These are phyloP conservation scores for Manis crassicaudata DNA, from an alignment of 2,797 vertebrate species.

Conservation along the genomic window DNA sequence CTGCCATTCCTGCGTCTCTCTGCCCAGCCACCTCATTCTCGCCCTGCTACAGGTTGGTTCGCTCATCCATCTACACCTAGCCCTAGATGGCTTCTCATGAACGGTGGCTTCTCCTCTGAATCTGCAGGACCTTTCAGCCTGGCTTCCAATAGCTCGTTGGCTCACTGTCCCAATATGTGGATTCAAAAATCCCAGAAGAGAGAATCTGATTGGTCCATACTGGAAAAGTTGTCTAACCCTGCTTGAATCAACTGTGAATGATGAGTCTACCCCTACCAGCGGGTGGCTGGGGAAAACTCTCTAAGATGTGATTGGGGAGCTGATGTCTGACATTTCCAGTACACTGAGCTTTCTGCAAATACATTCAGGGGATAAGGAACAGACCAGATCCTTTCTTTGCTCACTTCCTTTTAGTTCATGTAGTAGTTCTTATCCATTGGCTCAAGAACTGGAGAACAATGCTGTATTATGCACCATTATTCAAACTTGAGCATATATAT, in stretches of 20 bases:
- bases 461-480: accelerated
- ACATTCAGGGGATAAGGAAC: neutral
- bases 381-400: neutral
- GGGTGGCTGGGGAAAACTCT: neutral
- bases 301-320: neutral
- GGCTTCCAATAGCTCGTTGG: neutral
- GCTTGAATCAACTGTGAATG: neutral
- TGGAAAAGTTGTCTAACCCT: neutral
- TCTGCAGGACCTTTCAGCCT: neutral
- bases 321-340: neutral
- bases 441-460: neutral
- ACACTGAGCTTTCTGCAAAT: neutral
- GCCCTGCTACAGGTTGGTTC: accelerated
- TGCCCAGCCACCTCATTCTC: neutral
- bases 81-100: neutral
- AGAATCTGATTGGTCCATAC: neutral
- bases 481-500: neutral
- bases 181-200: neutral
- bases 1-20: neutral
- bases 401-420: neutral
- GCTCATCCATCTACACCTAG: neutral
- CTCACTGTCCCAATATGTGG: neutral
- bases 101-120: neutral
- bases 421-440: neutral
- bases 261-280: neutral